A percentile compares a stretch with the other conserved stretches of the same genome.
phyloP scores from a whole-genome alignment of 2,113 vertebrate genomes.

The Pachypanchax playfairii region DNA sequence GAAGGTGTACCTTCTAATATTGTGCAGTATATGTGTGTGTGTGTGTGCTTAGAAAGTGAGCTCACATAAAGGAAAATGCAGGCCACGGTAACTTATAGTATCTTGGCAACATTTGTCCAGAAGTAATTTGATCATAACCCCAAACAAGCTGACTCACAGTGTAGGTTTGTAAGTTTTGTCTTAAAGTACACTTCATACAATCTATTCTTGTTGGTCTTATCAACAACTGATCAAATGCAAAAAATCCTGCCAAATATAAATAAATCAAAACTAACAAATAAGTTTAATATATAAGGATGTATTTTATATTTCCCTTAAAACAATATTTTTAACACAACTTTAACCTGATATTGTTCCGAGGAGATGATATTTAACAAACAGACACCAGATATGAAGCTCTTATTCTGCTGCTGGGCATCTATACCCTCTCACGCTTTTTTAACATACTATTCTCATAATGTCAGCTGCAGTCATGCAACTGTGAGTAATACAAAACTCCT shows the following conservation, averaged over 20 bases:
- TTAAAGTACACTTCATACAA: conserved; percentile 19
- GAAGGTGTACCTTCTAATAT: conserved; percentile 22
- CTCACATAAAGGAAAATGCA: conserved; percentile 8
- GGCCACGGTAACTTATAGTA: conserved; percentile 10
- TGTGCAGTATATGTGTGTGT: background rate
- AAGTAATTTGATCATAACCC: conserved; percentile 37
- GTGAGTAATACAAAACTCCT: background rate
- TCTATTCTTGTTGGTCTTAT: conserved; percentile 1
- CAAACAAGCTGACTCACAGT: conserved; percentile 27
- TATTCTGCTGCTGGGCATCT: background rate
- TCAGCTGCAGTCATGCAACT: conserved; percentile 12
- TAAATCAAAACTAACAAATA: background rate
- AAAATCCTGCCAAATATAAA: background rate
- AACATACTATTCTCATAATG: too few relatives aligned
- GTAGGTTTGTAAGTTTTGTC: background rate
- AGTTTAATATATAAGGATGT: background rate
- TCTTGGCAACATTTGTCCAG: conserved; percentile 32
- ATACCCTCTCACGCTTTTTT: background rate
- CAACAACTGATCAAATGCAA: conserved; percentile 4
- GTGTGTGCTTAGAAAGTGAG: conserved; percentile 3
- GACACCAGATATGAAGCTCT: conserved; percentile 1
- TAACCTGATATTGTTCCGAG: conserved; percentile 3
- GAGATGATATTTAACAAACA: conserved; percentile 5
- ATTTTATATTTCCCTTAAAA: conserved; percentile 2
- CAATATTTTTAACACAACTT: conserved; percentile 17